Percentiles rank a stretch among this genome's conserved stretches.
phyloP scores from a whole-genome alignment of 2,113 vertebrate species.

The Platysternon megacephalum region DNA sequence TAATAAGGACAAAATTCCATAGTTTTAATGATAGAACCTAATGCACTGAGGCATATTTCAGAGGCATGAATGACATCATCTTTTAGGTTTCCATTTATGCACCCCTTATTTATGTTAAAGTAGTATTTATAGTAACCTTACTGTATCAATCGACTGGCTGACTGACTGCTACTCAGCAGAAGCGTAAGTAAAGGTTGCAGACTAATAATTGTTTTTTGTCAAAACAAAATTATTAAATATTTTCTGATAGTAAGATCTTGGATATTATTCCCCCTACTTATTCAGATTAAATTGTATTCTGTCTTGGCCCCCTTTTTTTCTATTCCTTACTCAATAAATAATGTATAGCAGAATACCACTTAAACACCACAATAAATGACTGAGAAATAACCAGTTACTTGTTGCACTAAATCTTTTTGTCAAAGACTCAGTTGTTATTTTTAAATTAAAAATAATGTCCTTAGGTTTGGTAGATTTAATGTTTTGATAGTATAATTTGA shows the following conservation, averaged over 20 bases:
- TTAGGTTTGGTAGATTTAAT: slow-evolving; percentile 31
- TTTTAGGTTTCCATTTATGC: slow-evolving; percentile 31
- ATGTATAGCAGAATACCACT: neutral
- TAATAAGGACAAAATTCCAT: neutral
- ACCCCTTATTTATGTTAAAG: slow-evolving; percentile 8
- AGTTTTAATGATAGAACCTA: neutral
- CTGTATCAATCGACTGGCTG: slow-evolving; percentile 40
- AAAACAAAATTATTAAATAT: neutral
- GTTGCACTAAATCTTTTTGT: neutral
- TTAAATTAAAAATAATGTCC: slow-evolving; percentile 8
- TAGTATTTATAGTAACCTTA: slow-evolving; percentile 16
- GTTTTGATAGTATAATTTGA: neutral
- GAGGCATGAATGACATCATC: neutral
- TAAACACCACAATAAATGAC: neutral
- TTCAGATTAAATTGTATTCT: neutral
- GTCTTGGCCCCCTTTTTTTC: rapidly evolving
- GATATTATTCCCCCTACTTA: neutral
- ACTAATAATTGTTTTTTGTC: slow-evolving; percentile 21
- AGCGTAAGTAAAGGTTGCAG: slow-evolving; percentile 2
- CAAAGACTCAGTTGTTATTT: slow-evolving; percentile 4
- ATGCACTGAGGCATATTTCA: neutral
- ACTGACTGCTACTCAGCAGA: neutral
- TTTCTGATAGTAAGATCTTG: neutral
- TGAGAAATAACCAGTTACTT: neutral
- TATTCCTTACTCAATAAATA: neutral